Evolutionary conservation across 2,113 vertebrate genomes (phyloP), one percentile per base, ranked within the genome.

Genomic region (Corvus cornix): DNA sequence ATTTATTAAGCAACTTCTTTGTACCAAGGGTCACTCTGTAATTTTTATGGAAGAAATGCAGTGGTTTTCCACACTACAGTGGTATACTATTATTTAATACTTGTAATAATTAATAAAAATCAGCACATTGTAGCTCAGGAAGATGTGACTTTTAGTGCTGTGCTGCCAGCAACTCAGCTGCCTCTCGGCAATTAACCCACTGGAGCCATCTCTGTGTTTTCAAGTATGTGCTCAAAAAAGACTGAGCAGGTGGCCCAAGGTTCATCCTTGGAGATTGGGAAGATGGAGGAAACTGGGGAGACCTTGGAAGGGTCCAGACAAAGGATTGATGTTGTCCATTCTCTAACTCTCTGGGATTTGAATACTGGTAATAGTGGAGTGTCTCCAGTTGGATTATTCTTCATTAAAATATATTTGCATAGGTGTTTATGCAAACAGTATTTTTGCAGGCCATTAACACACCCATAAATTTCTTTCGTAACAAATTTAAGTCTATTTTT

Each of bases 1-100:
- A 95, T 95, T 96, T 96, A 94, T 96, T 95, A 83, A 78, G 43
- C 67, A 2, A 10, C n/a, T 72, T 93, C 56, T 93, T 87, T 92
- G 78, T 94, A 52, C 72, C 60, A 91, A 67, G 37, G 16, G 46
- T 63, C 60, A 89, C 53, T 94, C 60, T 91, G 72, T 84, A 89
- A 84, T 76, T 92, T 94, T 73, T 84, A 56, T 46, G 33, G 74
- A 90, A 87, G 73, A 91, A 89, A 76, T 68, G 56, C 70, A 44
- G 43, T 16, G 52, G 30, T 24, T 91, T 72, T 72, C 24, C 20
- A 44, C 2, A 1, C 41, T 82, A 20, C n/a, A 75, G 62, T 53
- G 62, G 19, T 70, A 67, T 70, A 67, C 51, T 66, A n/a, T 62
- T 90, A 73, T 85, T 88, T 80, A 90, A 88, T 86, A 76, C 28